Evolutionary conservation across 2,113 vertebrate species (phyloP).

Genomic region (Trinectes maculatus): DNA sequence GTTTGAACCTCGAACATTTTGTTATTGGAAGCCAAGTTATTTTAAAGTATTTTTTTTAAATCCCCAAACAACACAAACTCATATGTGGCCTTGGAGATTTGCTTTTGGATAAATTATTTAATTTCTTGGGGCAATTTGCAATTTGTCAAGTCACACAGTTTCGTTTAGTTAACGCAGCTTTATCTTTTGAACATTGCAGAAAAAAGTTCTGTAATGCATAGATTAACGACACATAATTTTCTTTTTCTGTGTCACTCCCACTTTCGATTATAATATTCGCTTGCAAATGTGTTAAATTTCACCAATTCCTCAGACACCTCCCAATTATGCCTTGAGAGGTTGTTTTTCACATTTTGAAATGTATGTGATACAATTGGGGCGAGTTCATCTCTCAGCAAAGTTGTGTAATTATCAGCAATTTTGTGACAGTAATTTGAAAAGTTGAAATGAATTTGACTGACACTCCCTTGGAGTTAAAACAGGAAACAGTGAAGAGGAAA

Average conservation of each 20-base stretch:
- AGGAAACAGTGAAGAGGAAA: no score
- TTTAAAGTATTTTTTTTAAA: conserved; percentile 36
- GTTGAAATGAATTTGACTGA: background rate
- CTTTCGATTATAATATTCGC: background rate
- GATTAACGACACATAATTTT: no score
- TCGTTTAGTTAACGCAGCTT: no score
- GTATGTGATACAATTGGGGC: background rate
- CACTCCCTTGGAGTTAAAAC: no score
- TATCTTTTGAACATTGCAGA: no score
- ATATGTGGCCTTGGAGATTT: background rate
- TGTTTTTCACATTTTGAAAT: background rate
- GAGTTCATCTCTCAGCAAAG: no score
- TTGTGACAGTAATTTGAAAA: background rate
- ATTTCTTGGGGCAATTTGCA: background rate
- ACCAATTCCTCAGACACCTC: background rate
- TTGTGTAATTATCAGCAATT: background rate
- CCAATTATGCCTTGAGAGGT: background rate
- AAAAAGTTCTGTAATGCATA: no score
- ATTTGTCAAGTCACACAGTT: conserved; percentile 8
- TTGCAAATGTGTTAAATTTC: background rate
- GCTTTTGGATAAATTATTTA: background rate
- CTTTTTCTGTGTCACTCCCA: background rate
- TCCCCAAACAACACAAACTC: background rate
- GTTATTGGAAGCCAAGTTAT: conserved; percentile 64
- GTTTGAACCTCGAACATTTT: conserved; percentile 59